Base-by-base conservation (phyloP, 1,140 invertebrate genomes). In the Eueides isabella region DNA sequence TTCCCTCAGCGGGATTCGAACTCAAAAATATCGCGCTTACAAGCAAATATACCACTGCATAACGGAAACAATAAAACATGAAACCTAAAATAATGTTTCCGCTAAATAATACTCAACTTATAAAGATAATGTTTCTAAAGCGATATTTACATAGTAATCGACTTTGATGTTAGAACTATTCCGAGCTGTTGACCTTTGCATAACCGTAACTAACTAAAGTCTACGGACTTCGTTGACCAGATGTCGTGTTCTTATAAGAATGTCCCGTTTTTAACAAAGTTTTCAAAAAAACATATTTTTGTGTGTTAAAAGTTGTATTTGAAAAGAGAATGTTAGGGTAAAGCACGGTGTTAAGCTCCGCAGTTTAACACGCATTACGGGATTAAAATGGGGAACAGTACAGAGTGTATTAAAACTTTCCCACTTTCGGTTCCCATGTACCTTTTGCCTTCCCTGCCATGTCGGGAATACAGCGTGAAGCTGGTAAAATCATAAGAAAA, bases 161-260 rank as follows among this genome's bases (percentile, higher is more conserved):
- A 70, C 68, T 70, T 70, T 63, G 68, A 70, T 70, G 68, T 70
- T 70, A 70, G 68, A 63, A 70, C 68, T 63, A 70, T 70, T 70
- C 68, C 61, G 68, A 70, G 68, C 68, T 70, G 68, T 70, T 70
- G 68, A 70, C 68, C 68, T 70, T 70, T 70, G 68, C 68, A 70
- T 70, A 63, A 70, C 68, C 61, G 68, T 62, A 69, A 63, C 68
- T 63, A 62, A 55, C 61, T 31, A 70, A 70, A 70, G 67, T 48
- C 67, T 33, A 26, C n/a, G 16, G 48, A 1, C 48, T 26, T 55
- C 3, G 67, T 63, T 70, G 28, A 70, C 68, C 30, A 69, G 31
- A 26, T 48, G 31, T 28, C 23, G 12, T 26, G 35, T 19, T 62
- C 61, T 61, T 31, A 41, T 5, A 30, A 61, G 61, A 70, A 35